A percentile compares a stretch with the other conserved stretches of the same genome.
Evolutionary conservation across 1,140 invertebrate species (phyloP).

Genomic region (Caenorhabditis briggsae): DNA sequence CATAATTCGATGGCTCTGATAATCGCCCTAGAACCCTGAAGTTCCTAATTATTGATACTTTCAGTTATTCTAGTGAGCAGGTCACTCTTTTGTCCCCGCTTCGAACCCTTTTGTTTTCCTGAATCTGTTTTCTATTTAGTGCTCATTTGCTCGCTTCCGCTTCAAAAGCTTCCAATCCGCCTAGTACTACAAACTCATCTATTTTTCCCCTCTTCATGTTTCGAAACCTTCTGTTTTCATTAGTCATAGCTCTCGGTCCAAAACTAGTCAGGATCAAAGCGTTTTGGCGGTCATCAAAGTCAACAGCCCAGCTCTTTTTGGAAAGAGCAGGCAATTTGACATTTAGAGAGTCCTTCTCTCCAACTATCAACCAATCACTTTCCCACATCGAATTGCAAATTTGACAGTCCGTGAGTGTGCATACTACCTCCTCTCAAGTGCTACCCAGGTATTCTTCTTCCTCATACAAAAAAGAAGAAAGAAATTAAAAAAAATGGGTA

Average conservation of each 20-base stretch:
- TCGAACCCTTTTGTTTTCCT: not conserved
- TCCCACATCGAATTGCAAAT: slow-evolving; percentile 53
- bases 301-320: not conserved
- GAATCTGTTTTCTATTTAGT: slow-evolving; percentile 52
- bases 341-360: not conserved
- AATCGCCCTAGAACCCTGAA: no score
- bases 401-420: slow-evolving; percentile 34
- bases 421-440: not conserved
- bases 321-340: not conserved
- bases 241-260: not conserved
- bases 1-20: no score
- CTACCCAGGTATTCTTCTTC: slow-evolving; percentile 7
- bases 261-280: slow-evolving; percentile 19
- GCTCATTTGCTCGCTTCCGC: slow-evolving; percentile 32
- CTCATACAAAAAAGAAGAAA: slow-evolving; percentile 10
- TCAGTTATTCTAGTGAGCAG: slow-evolving; percentile 17
- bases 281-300: slow-evolving; percentile 3
- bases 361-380: not conserved
- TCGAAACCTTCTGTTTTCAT: slow-evolving; percentile 36
- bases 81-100: not conserved
- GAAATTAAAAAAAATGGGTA: not conserved
- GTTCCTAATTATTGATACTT: not conserved
- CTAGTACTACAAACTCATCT: slow-evolving; percentile 16
- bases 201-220: not conserved
- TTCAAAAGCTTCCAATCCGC: not conserved